Evolutionary conservation across 2,113 vertebrate genomes (phyloP), one percentile per base, ranked within the genome.

Genomic region (Pelmatolapia mariae): DNA sequence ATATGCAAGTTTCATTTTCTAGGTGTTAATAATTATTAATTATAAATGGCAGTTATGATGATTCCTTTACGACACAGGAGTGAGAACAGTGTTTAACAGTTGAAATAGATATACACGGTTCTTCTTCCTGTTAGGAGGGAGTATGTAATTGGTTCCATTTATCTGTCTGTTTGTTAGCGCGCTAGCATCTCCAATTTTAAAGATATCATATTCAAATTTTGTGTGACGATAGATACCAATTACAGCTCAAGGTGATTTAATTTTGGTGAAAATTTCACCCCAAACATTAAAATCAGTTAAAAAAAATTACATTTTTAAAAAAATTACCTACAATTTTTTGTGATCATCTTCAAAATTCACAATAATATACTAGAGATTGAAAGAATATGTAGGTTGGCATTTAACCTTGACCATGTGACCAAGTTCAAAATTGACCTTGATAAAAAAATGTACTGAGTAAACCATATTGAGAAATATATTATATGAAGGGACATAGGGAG

Each of bases 261-360:
- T 61, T 61, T 33, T 61, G 8, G 16, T 10, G 57, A 61, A 61
- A 61, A 61, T 19, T 33, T 19, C 16, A 61, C 29, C 33, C 29
- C 16, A 33, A 61, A 61, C 1, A 31, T 61, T 61, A 10, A 31
- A 33, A 1, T 33, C 3, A 61, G 5, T 19, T 19, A 61, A 61
- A 18, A 10, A 9, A 6, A 12, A 0, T 8, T 2, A 57, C 0
- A 29, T 15, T 26, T 5, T 13, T 56, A 8, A 0, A 26, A 57
- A 59, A 31, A 61, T 31, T 61, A 19, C 57, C 57, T 29, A 61
- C 29, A 61, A 33, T 61, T 10, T 61, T 33, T 61, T 33, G 57
- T 61, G 57, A 19, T 61, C 29, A 61, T 33, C 15, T 61, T 61
- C 29, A 19, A 61, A 61, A 33, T 61, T 33, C 57, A 33, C 57